Conservation (phyloP, 2,888 invertebrate genomes). For the Zaprionus bogoriensis region DNA sequence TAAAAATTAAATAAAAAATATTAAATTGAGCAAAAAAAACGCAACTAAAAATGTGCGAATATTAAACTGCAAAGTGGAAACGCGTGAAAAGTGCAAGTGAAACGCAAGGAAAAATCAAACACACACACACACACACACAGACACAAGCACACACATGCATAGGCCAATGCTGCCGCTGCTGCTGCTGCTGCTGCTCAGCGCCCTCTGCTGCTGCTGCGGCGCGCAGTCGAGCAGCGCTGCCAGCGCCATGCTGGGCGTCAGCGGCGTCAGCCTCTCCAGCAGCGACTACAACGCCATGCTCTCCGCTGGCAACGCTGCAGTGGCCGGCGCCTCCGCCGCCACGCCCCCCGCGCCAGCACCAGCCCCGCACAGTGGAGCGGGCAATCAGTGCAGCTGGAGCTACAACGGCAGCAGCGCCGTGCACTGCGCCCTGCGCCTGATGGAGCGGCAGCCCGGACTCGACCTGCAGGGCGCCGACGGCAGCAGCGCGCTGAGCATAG, state of each 20-base stretch:
- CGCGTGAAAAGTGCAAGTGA: constrained; percentile 20
- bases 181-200: constrained; percentile 16
- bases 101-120: background rate
- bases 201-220: constrained; percentile 24
- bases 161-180: constrained; percentile 23
- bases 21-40: background rate
- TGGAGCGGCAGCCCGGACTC: constrained; percentile 87
- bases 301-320: too few relatives aligned
- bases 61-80: background rate
- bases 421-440: constrained; percentile 88
- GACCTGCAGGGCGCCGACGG: constrained; percentile 86
- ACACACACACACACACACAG: too few relatives aligned
- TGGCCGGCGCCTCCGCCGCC: constrained; percentile 15
- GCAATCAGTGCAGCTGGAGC: constrained; percentile 84
- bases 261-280: constrained; percentile 59
- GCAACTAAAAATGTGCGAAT: constrained; percentile 50
- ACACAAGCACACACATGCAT: too few relatives aligned
- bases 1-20: background rate
- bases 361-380: constrained; percentile 57
- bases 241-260: constrained; percentile 59
- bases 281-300: constrained; percentile 58
- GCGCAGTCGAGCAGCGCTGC: constrained; percentile 12
- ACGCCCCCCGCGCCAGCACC: constrained; percentile 45
- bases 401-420: constrained; percentile 84
- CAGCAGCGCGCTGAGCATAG: constrained; percentile 88